Percentiles rank a stretch among this genome's conserved stretches.
Conservation (phyloP, 2,888 invertebrate species). For the Metallyticus violacea region DNA sequence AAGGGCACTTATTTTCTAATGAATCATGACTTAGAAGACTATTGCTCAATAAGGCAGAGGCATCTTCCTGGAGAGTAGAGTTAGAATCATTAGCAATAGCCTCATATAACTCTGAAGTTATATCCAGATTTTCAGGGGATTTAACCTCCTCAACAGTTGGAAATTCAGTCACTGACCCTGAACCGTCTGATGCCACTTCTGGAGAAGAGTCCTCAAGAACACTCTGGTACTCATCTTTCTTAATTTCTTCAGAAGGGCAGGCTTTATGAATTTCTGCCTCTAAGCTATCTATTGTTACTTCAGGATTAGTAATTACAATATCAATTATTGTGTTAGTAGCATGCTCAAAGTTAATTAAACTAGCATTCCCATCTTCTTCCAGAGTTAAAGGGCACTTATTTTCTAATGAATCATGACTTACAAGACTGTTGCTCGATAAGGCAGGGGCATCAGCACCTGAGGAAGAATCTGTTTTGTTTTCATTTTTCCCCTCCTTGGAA, state of each 20-base stretch:
- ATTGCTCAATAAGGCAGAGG: too few species aligned
- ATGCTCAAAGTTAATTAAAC: background rate
- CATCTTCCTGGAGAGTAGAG: background rate
- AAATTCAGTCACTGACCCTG: background rate
- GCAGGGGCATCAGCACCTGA: background rate
- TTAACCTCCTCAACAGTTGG: background rate
- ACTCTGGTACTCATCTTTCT: background rate
- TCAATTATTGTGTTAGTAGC: background rate
- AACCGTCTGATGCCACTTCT: background rate
- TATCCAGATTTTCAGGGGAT: background rate
- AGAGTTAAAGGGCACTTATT: background rate
- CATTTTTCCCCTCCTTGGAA: background rate
- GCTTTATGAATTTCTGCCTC: too few species aligned
- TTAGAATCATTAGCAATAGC: background rate
- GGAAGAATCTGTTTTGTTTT: background rate
- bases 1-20: too few species aligned
- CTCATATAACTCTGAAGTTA: background rate
- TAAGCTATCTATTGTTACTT: background rate
- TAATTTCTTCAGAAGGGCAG: background rate
- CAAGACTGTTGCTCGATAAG: background rate
- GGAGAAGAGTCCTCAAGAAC: background rate
- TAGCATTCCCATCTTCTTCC: background rate
- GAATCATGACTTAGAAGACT: too few species aligned
- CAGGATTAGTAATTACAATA: background rate
- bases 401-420: background rate